A percentile compares a stretch with the other conserved stretches of the same genome.
Evolutionary conservation across 2,888 invertebrate species (phyloP).

Genomic region (Punctoribates punctum): DNA sequence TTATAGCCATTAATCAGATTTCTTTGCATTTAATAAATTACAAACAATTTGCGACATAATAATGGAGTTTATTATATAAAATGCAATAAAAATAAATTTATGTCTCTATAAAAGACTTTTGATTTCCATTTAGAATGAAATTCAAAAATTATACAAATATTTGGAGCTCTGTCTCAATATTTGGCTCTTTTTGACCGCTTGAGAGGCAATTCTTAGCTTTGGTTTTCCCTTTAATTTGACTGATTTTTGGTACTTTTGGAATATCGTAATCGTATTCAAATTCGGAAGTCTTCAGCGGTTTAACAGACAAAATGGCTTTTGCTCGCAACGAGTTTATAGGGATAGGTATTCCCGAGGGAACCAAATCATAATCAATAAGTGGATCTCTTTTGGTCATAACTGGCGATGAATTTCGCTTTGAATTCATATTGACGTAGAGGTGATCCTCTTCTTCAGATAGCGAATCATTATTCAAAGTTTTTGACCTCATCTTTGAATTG

Average conservation of each 20-base stretch:
- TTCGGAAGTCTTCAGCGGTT: background rate
- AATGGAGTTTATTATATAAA: too few species aligned
- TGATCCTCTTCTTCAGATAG: background rate
- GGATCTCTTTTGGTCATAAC: slow-evolving; percentile 10
- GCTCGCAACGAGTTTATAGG: background rate
- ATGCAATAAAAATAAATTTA: too few species aligned
- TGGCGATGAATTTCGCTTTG: background rate
- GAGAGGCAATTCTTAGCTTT: background rate
- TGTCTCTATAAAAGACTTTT: too few species aligned
- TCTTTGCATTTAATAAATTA: too few species aligned
- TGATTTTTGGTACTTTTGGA: background rate
- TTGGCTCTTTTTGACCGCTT: background rate
- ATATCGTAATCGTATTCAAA: slow-evolving; percentile 31
- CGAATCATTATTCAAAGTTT: background rate
- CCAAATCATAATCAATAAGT: slow-evolving; percentile 20
- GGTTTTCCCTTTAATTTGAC: background rate
- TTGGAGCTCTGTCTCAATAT: background rate
- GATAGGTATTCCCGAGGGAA: slow-evolving; percentile 17
- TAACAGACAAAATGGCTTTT: background rate
- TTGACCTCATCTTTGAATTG: background rate
- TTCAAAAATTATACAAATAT: background rate
- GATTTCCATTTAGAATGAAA: too few species aligned
- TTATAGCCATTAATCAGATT: too few species aligned
- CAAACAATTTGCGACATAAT: too few species aligned
- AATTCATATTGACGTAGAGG: background rate